Base-by-base conservation (phyloP, 2,113 vertebrate species). In the Brachypodius melanocephalos region DNA sequence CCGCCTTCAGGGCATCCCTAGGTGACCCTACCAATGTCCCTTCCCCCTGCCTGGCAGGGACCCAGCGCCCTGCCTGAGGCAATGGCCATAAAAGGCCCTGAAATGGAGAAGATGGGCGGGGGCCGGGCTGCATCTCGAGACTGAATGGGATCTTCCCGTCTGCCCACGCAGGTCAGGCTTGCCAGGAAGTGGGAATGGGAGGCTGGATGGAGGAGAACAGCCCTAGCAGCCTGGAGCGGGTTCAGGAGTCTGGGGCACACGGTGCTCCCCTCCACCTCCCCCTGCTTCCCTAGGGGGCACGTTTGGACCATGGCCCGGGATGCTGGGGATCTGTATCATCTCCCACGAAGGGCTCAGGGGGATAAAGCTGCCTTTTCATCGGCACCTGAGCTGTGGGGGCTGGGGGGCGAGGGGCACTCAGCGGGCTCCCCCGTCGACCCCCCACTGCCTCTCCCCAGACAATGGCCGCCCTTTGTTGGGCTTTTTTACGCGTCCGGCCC, bases 1-100 rank as follows among this genome's bases (percentile, higher is more conserved):
- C 25, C 0, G 3, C 49, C 29, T 52, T 45, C 2, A 3, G 54
- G 34, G 73, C 48, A 84, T 90, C 88, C 52, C 51, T 1, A 9
- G 67, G 62, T 87, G 66, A 71, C 77, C 38, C 31, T 42, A 13
- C 12, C 45, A 46, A 8, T 32, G 71, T 94, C 82, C 92, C 85
- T 89, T 91, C 46, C 69, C 88, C 43, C 61, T 82, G 61, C 54
- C 84, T 92, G 81, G 66, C 48, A 65, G 49, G 55, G 62, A 91
- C 42, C 12, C 2, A 2, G 42, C 1, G 2, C 46, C 26, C 36
- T 83, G 78, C 59, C 0, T 1, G 40, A 95, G 86, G 71, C 2
- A 8, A 96, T 97, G 85, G 90, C 96, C 95, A 95, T 97, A 97
- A 96, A 97, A 97, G 97, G 97, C 75, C 71, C 69, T 95, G 75